Conservation (phyloP, 2,888 invertebrate species). For the Ectemnius cavifrons region DNA sequence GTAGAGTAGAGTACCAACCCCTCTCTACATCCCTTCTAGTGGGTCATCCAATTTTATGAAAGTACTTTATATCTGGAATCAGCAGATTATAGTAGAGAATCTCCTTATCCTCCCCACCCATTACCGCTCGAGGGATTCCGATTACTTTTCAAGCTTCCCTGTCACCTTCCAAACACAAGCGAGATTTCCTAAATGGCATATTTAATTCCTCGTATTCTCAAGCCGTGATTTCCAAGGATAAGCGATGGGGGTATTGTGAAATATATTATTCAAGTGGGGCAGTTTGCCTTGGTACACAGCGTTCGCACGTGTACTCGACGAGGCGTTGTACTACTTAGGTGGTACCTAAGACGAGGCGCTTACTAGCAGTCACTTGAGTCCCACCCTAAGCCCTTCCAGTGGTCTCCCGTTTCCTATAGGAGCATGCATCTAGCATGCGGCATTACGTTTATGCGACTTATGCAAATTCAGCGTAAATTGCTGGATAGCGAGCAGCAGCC, state of each 20-base stretch:
- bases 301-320: constrained; percentile 35
- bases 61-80: constrained; percentile 43
- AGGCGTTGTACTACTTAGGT: constrained; percentile 55
- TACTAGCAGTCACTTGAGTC: constrained; percentile 45
- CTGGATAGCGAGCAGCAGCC: constrained; percentile 44
- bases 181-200: no score
- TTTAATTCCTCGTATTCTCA: no score
- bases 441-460: constrained; percentile 63
- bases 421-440: constrained; percentile 42
- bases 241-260: not conserved
- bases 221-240: no score
- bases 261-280: constrained; percentile 28
- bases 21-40: not conserved
- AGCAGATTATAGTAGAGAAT: constrained; percentile 41
- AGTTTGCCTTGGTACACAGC: no score
- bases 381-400: constrained; percentile 14
- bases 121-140: constrained; percentile 17
- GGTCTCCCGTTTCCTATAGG: constrained; percentile 3
- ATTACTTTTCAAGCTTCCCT: constrained; percentile 30
- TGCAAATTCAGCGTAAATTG: constrained; percentile 69
- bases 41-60: constrained; percentile 46
- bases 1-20: not conserved
- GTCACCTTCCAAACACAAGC: no score
- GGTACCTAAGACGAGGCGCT: constrained; percentile 61
- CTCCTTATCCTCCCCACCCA: constrained; percentile 20